Conservation (phyloP, 2,113 vertebrate genomes). For the Centrocercus urophasianus region DNA sequence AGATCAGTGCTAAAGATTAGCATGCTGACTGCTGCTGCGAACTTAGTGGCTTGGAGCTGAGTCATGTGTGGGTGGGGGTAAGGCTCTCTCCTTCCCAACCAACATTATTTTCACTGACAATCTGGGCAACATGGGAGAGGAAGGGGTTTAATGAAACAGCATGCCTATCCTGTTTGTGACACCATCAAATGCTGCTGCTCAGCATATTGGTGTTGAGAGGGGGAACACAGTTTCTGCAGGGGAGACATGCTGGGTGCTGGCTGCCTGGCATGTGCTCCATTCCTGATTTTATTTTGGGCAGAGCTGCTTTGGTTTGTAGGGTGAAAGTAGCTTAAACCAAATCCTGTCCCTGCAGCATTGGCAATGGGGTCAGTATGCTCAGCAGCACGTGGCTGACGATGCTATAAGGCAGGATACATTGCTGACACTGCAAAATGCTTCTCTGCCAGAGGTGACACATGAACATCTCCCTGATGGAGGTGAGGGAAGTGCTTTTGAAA, state of each 20-base stretch:
- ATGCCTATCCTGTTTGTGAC: rapidly evolving
- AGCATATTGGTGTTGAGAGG: rapidly evolving
- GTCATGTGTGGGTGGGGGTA: neutral
- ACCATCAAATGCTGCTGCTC: neutral
- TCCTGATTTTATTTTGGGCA: neutral
- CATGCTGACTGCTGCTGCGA: neutral
- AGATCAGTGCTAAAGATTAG: neutral
- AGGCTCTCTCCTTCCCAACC: constrained; percentile 1
- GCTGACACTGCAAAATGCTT: neutral
- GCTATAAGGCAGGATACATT: neutral
- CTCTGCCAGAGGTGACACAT: neutral
- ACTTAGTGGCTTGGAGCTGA: neutral
- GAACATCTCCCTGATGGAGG: neutral
- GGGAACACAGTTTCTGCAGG: rapidly evolving
- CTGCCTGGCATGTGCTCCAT: neutral
- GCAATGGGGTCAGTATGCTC: neutral
- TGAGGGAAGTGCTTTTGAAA: neutral
- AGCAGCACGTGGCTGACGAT: neutral
- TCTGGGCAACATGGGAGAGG: neutral
- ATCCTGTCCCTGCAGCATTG: neutral
- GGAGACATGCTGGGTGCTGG: neutral
- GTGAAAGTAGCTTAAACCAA: neutral
- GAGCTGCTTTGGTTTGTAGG: neutral
- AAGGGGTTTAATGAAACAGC: neutral
- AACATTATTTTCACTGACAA: neutral